Evolutionary conservation across 64 coral and sea anemone species (phyloP).

Genomic region (Dendronephthya gigantea): DNA sequence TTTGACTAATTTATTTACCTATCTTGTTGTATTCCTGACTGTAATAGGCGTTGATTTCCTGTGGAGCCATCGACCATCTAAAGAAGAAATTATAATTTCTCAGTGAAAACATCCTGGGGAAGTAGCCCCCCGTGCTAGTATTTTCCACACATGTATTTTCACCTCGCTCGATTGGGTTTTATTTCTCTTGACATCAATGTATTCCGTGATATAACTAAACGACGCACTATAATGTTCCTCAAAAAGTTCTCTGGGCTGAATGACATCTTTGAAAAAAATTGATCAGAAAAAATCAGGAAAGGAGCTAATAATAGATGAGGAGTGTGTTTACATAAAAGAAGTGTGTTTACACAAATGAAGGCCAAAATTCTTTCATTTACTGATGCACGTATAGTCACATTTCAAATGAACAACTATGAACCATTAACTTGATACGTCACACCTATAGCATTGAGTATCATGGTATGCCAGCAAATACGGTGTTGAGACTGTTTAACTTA

Average conservation of each 20-base stretch:
- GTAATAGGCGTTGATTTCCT: neutral
- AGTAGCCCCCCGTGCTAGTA: no score
- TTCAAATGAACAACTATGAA: no score
- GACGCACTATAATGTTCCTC: neutral
- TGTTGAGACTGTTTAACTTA: neutral
- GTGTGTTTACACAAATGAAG: no score
- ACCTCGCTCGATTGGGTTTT: neutral
- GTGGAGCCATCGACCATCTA: conserved; percentile 7
- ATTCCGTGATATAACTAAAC: neutral
- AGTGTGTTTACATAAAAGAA: no score
- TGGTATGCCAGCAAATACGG: neutral
- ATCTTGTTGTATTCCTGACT: neutral
- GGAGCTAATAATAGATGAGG: no score
- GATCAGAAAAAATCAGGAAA: neutral
- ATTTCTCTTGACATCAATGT: neutral
- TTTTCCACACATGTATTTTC: neutral
- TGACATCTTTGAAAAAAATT: neutral
- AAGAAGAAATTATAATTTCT: neutral
- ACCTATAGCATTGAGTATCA: no score
- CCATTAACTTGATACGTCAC: no score
- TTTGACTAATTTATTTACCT: no score
- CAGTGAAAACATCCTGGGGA: no score
- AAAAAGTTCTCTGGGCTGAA: neutral
- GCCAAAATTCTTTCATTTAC: no score
- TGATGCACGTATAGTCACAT: no score